These are phyloP conservation scores for Eulemur rubriventer DNA, from an alignment of 2,797 vertebrate species.

Conservation along the genomic window DNA sequence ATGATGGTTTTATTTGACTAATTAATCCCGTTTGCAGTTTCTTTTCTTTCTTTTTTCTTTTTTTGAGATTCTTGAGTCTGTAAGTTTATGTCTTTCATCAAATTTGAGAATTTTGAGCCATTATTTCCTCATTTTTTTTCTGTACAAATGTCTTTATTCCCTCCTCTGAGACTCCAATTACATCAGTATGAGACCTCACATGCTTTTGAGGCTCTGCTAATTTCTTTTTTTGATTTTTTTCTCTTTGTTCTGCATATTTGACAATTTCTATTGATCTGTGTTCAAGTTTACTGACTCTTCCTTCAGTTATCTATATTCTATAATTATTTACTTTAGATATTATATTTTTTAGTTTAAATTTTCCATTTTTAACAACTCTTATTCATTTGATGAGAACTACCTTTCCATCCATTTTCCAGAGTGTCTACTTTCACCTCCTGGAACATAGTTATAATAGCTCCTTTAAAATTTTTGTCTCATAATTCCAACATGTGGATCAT, in stretches of 20 bases:
- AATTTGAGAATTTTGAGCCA: background rate
- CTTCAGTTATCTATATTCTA: background rate
- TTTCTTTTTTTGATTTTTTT: background rate
- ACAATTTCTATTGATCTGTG: background rate
- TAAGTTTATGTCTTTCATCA: background rate
- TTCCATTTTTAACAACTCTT: background rate
- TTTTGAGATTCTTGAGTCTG: background rate
- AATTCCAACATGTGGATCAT: background rate
- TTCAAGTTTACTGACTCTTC: background rate
- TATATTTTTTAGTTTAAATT: background rate
- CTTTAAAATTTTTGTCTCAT: slow-evolving; percentile 13
- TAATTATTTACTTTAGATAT: slow-evolving; percentile 3
- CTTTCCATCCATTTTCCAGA: background rate
- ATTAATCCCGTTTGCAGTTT: background rate
- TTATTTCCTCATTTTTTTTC: background rate
- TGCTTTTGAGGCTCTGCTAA: background rate
- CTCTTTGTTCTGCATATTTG: background rate
- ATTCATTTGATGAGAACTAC: background rate
- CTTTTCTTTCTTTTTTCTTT: background rate
- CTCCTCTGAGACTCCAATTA: background rate
- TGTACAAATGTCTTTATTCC: background rate
- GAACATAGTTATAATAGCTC: background rate
- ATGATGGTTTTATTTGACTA: background rate
- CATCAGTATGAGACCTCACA: background rate
- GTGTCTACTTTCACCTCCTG: background rate